Conservation (phyloP, 2,113 vertebrate genomes). For the Grus americana region DNA sequence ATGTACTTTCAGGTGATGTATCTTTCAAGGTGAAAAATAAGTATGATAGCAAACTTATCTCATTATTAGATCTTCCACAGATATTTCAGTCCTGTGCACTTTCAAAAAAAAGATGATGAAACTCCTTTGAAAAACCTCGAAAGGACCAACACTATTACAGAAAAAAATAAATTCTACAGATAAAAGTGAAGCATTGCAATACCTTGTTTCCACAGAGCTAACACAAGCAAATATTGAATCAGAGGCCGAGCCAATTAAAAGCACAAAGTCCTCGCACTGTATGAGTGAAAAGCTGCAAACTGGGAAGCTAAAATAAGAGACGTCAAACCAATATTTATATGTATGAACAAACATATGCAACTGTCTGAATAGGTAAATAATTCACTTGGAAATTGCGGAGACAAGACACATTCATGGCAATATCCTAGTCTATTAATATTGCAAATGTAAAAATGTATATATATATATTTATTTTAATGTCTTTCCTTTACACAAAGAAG, state of each 20-base stretch:
- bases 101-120: not conserved
- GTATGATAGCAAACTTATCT: not conserved
- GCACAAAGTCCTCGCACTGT: not conserved
- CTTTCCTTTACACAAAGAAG: not conserved
- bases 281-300: slow-evolving; percentile 31
- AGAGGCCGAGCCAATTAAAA: slow-evolving; percentile 64
- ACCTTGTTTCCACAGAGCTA: slow-evolving; percentile 4
- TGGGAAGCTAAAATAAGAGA: slow-evolving; percentile 44
- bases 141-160: not conserved
- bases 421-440: not conserved
- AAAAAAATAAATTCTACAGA: slow-evolving; percentile 13
- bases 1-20: not conserved
- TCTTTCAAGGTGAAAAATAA: not conserved
- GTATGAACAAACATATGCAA: not conserved
- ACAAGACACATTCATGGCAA: not conserved
- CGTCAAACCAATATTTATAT: slow-evolving; percentile 45
- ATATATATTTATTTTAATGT: not conserved
- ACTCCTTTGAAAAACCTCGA: not conserved
- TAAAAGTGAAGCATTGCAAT: slow-evolving; percentile 46
- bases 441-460: not conserved
- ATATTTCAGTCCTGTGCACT: not conserved
- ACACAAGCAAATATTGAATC: slow-evolving; percentile 55
- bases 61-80: not conserved
- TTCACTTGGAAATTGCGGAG: slow-evolving; percentile 10
- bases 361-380: slow-evolving; percentile 39